phyloP scores from a whole-genome alignment of 2,113 vertebrate genomes.

The Tiliqua scincoides region DNA sequence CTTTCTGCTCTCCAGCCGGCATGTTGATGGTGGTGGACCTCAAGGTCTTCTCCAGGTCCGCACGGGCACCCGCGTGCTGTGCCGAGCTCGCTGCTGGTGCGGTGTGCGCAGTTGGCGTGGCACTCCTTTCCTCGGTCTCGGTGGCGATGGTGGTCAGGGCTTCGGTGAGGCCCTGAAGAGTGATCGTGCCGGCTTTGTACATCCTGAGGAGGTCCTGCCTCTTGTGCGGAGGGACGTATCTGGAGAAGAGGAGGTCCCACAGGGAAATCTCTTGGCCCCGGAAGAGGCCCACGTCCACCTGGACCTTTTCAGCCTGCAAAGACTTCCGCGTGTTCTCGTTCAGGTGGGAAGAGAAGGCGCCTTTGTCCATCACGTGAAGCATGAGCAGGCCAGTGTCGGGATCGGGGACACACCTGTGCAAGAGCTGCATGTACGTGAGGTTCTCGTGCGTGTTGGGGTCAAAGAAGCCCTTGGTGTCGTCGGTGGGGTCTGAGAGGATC shows the following conservation, averaged over 20 bases:
- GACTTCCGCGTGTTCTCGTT: slow-evolving; percentile 43
- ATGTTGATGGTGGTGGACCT: background rate
- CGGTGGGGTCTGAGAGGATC: slow-evolving; percentile 69
- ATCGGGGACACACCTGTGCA: slow-evolving; percentile 71
- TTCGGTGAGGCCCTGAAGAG: slow-evolving; percentile 64
- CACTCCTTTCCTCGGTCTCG: rapidly evolving
- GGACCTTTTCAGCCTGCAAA: slow-evolving; percentile 51
- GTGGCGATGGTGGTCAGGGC: slow-evolving; percentile 61
- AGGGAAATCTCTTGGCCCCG: slow-evolving; percentile 56
- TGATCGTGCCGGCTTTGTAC: slow-evolving; percentile 63
- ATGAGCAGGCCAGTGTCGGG: slow-evolving; percentile 42
- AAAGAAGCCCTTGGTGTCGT: slow-evolving; percentile 77
- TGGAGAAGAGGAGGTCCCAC: slow-evolving; percentile 89
- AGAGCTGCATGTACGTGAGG: slow-evolving; percentile 74
- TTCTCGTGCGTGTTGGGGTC: slow-evolving; percentile 82
- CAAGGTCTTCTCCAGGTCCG: background rate
- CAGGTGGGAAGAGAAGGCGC: slow-evolving; percentile 54
- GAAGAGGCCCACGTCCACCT: slow-evolving; percentile 15
- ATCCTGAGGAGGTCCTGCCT: slow-evolving; percentile 68
- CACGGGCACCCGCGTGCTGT: background rate
- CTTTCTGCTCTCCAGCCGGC: background rate
- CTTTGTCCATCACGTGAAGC: slow-evolving; percentile 46
- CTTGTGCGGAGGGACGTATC: slow-evolving; percentile 73
- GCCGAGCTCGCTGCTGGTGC: rapidly evolving
- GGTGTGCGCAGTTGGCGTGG: rapidly evolving